Evolutionary conservation across 2,888 invertebrate genomes (phyloP).

Genomic region (Cheiracanthium punctorium): DNA sequence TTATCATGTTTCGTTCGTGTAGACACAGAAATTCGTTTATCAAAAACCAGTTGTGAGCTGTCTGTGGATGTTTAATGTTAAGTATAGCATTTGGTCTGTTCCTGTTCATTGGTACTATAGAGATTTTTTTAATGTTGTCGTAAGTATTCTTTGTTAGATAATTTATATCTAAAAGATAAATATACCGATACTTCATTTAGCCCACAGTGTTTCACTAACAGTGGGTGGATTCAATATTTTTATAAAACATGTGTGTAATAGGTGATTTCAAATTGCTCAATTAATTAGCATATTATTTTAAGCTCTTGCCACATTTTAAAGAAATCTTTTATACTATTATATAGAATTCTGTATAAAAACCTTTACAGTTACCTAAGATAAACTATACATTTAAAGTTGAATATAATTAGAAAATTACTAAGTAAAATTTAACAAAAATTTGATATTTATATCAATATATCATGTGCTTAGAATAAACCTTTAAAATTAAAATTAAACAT

Average conservation of each 20-base stretch:
- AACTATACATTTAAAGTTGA: background rate
- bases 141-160: background rate
- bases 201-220: background rate
- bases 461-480: background rate
- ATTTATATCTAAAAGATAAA: background rate
- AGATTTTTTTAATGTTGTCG: background rate
- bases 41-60: background rate
- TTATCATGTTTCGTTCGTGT: background rate
- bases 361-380: background rate
- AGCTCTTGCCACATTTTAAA: constrained; percentile 13
- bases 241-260: background rate
- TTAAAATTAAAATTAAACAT: background rate
- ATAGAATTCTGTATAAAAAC: background rate
- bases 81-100: background rate
- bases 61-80: background rate
- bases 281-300: background rate
- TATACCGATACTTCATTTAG: background rate
- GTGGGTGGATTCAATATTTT: constrained; percentile 1
- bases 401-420: background rate
- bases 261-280: constrained; percentile 23
- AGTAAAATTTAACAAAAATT: background rate
- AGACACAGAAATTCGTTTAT: background rate
- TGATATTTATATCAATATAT: background rate
- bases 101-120: background rate
- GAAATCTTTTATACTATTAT: constrained; percentile 1